Evolutionary conservation across 2,113 vertebrate genomes (phyloP).

Genomic region (zebrafish (Danio rerio)): DNA sequence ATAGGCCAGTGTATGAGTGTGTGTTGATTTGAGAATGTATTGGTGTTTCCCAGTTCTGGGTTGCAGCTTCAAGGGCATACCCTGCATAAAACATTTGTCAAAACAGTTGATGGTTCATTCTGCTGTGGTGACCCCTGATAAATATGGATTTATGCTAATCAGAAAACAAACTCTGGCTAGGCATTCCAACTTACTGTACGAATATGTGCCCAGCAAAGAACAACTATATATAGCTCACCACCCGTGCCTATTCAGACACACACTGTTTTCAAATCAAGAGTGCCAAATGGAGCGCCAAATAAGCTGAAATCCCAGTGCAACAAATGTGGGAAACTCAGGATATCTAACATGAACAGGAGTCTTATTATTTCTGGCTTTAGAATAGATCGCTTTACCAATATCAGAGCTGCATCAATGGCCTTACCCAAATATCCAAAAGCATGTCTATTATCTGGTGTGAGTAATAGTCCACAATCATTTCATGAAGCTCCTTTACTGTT

Average conservation of each 20-base stretch:
- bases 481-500: conserved; percentile 14
- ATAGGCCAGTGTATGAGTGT: too few species aligned
- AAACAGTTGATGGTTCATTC: too few species aligned
- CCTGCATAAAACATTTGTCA: too few species aligned
- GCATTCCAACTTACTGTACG: neutral
- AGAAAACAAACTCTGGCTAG: neutral
- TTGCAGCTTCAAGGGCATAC: too few species aligned
- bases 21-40: too few species aligned
- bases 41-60: too few species aligned
- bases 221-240: conserved; percentile 30
- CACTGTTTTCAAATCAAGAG: neutral
- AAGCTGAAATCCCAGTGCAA: neutral
- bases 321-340: neutral
- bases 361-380: neutral
- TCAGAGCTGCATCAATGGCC: neutral
- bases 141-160: too few species aligned
- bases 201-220: neutral
- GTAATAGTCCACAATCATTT: neutral
- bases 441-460: neutral
- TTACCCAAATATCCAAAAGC: conserved; percentile 2
- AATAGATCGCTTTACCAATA: neutral
- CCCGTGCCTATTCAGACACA: conserved; percentile 16
- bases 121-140: too few species aligned
- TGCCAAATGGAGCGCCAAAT: neutral
- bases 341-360: neutral